Percentiles rank a stretch among this genome's conserved stretches.
Conservation (phyloP, 2,888 invertebrate species). For the Plemyria rubiginata region DNA sequence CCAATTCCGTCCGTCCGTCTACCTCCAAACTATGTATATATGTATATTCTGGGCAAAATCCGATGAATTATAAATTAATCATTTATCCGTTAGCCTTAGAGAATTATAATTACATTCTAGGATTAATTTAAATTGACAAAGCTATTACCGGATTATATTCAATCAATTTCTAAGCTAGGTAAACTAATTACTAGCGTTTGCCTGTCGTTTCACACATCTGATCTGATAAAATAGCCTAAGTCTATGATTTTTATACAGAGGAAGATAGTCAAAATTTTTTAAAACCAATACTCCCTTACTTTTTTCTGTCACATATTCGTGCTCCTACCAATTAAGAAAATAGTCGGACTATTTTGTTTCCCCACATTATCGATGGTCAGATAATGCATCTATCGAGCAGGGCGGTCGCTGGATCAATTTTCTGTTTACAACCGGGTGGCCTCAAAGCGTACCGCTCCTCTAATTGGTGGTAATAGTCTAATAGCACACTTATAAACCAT, state of each 20-base stretch:
- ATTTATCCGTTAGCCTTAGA: constrained; percentile 9
- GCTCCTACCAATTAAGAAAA: constrained; percentile 14
- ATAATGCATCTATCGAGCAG: constrained; percentile 54
- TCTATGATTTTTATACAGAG: too few species aligned
- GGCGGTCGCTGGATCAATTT: constrained; percentile 79
- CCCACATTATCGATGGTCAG: constrained; percentile 45
- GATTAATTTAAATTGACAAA: constrained; percentile 26
- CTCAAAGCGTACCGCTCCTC: constrained; percentile 75
- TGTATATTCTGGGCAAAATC: not conserved
- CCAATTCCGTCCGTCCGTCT: too few species aligned
- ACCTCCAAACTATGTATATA: too few species aligned
- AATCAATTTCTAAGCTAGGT: constrained; percentile 11
- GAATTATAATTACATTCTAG: constrained; percentile 26
- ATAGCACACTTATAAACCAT: constrained; percentile 66
- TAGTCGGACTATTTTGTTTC: constrained; percentile 11
- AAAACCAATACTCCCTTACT: not conserved
- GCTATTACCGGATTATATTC: constrained; percentile 18
- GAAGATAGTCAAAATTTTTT: too few species aligned
- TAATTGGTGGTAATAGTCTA: constrained; percentile 81
- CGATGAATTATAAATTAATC: constrained; percentile 13
- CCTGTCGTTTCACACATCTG: not conserved
- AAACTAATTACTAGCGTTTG: not conserved
- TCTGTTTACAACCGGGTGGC: constrained; percentile 72
- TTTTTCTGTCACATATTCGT: not conserved
- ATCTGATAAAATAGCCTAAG: too few species aligned